These are phyloP conservation scores for Nesoenas mayeri DNA, from an alignment of 2,113 vertebrate species.

Conservation along the genomic window DNA sequence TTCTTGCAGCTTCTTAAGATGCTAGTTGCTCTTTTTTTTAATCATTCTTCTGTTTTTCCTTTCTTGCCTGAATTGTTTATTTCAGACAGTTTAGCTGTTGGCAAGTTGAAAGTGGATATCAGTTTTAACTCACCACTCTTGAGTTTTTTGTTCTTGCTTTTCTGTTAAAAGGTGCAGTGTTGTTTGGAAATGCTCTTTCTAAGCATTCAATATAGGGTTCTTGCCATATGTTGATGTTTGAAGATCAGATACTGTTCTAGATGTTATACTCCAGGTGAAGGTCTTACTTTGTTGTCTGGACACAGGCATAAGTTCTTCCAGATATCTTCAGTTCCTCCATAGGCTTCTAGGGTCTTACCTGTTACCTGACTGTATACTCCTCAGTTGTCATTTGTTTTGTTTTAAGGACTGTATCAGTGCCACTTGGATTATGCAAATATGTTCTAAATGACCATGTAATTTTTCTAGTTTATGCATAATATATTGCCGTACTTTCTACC, in stretches of 20 bases:
- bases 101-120: background rate
- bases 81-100: background rate
- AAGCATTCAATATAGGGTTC: background rate
- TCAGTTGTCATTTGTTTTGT: background rate
- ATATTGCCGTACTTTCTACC: background rate
- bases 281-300: background rate
- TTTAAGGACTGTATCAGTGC: background rate
- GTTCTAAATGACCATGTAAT: background rate
- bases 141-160: background rate
- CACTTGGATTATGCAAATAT: background rate
- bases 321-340: background rate
- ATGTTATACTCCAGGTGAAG: background rate
- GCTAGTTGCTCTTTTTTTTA: background rate
- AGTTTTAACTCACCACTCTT: background rate
- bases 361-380: no score
- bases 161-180: background rate
- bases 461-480: background rate
- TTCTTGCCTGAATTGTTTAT: background rate
- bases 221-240: background rate
- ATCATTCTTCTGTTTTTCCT: background rate
- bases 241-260: background rate
- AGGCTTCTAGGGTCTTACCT: no score
- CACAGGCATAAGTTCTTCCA: background rate
- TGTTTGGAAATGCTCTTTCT: background rate
- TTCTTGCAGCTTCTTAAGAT: background rate